These are phyloP conservation scores for Eupithecia insigniata DNA, from an alignment of 2,888 invertebrate genomes.

Conservation along the genomic window DNA sequence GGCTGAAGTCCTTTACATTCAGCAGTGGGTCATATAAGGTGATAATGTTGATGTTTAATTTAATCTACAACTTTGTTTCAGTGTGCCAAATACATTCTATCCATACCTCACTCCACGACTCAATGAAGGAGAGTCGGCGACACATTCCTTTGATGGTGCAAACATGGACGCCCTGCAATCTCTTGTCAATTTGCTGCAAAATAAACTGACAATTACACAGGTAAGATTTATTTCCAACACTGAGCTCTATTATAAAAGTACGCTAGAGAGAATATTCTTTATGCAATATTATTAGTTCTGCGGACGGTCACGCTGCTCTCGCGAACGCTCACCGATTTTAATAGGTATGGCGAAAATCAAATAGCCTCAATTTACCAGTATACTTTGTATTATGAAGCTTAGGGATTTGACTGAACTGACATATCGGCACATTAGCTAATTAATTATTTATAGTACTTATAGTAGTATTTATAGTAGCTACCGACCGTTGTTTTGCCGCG, in stretches of 20 bases:
- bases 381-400: too few species aligned
- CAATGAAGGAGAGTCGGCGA: conserved; percentile 74
- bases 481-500: background rate
- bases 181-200: conserved; percentile 88
- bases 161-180: conserved; percentile 91
- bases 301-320: too few species aligned
- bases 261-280: background rate
- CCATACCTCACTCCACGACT: conserved; percentile 86
- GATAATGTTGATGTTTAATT: background rate
- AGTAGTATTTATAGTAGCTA: background rate
- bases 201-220: conserved; percentile 84
- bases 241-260: background rate
- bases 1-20: too few species aligned
- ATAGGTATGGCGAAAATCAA: too few species aligned
- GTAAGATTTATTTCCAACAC: conserved; percentile 59
- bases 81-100: conserved; percentile 90
- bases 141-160: conserved; percentile 86
- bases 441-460: too few species aligned
- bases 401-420: background rate
- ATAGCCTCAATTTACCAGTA: too few species aligned
- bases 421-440: background rate
- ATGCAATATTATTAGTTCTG: background rate
- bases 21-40: background rate
- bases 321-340: too few species aligned
- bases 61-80: conserved; percentile 56